Conservation (phyloP, 2,113 vertebrate genomes). For the Collichthys lucidus region DNA sequence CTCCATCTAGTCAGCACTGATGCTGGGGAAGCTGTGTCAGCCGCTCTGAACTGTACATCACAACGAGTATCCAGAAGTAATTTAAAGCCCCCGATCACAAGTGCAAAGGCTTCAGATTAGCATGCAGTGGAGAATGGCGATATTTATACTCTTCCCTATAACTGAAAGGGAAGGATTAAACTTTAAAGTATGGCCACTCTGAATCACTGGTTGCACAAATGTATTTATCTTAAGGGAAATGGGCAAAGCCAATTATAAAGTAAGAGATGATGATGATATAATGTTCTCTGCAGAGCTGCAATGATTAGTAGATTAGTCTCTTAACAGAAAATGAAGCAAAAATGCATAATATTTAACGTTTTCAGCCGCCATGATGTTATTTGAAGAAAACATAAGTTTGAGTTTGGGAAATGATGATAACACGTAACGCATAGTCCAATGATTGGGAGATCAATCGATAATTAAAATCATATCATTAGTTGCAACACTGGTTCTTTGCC, state of each 20-base stretch:
- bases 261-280: not conserved
- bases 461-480: not conserved
- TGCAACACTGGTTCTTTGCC: not conserved
- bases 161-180: not conserved
- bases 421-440: not conserved
- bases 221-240: not conserved
- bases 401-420: not conserved
- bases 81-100: slow-evolving; percentile 39
- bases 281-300: not conserved
- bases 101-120: not conserved
- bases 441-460: not conserved
- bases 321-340: not conserved
- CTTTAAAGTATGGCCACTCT: too few species aligned
- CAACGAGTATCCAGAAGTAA: slow-evolving; percentile 45
- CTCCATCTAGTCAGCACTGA: slow-evolving; percentile 53
- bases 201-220: not conserved
- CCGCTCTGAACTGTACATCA: slow-evolving; percentile 52
- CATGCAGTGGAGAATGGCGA: not conserved
- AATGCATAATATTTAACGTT: not conserved
- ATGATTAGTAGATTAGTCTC: not conserved
- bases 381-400: not conserved
- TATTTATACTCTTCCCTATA: not conserved
- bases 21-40: slow-evolving; percentile 60
- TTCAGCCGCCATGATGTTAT: too few species aligned
- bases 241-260: not conserved